Base-by-base conservation (phyloP, 2,888 invertebrate genomes). In the Apomyelois bistriatella region DNA sequence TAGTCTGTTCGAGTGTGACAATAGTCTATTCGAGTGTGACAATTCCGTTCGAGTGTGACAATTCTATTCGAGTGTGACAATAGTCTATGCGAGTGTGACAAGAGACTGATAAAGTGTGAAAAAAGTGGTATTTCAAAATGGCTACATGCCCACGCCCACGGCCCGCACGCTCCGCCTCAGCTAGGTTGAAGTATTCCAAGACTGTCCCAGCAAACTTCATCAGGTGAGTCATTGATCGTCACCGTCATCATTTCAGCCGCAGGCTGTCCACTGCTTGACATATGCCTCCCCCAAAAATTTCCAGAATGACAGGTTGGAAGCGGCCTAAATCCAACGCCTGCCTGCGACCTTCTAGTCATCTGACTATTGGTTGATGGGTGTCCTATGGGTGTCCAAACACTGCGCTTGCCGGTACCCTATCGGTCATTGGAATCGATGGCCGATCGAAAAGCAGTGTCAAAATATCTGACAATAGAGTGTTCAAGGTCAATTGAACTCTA, bases 121-220 rank as follows among this genome's bases (percentile, higher is more conserved):
- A 38, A 12, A 38, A 38, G 38, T 38, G 38, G 12, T 12, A 38
- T 1, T 28, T n/a, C 57, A 76, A 72, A 54, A 80, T 80, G 80
- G 79, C 88, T 63, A 89, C 89, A 22, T 88, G 89, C 64, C 89
- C 88, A 3, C 72, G 88, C 58, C 72, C 81, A 55, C 72, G 86
- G 42, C 79, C 88, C 3, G 64, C 76, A 13, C 74, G 87, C 54
- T 82, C 86, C 1, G 72, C 81, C 32, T 83, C 85, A 0, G 67
- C 83, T 30, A 79, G 86, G 57, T 64, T 88, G 62, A 89, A 87
- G 56, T 89, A 89, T 61, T 89, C 88, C 16, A 88, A 88, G 62
- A 88, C 89, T 0, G 80, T 83, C 52, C 86, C 89, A 7, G 82
- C 85, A 4, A 82, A 84, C 66, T 74, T 80, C 28, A 77, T 89